These are phyloP conservation scores for Ramphastos sulfuratus DNA, from an alignment of 2,113 vertebrate genomes.

Conservation along the genomic window DNA sequence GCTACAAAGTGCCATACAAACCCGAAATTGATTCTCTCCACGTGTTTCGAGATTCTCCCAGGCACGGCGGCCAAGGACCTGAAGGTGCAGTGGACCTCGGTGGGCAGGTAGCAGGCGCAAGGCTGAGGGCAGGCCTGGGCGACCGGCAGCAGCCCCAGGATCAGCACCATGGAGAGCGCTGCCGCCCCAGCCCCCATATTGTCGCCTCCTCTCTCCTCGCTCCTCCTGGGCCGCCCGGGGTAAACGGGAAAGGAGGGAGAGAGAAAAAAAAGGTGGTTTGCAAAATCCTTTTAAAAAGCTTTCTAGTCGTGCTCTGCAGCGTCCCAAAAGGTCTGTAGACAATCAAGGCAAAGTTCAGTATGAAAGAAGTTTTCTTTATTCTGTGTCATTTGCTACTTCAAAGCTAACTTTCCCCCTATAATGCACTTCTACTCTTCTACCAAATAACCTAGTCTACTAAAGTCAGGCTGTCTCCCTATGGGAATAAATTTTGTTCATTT, in stretches of 20 bases:
- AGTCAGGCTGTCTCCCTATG: neutral
- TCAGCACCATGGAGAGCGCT: slow-evolving; percentile 71
- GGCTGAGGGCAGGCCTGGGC: slow-evolving; percentile 79
- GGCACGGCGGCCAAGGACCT: slow-evolving; percentile 85
- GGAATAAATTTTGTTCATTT: neutral
- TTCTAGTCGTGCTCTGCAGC: neutral
- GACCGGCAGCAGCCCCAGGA: slow-evolving; percentile 4
- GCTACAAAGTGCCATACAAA: slow-evolving; percentile 58
- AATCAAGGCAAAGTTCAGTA: neutral
- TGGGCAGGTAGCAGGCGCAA: slow-evolving; percentile 88
- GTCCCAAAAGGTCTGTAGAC: neutral
- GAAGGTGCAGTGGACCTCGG: slow-evolving; percentile 94
- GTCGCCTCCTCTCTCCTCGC: neutral
- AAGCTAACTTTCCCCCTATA: fast-evolving
- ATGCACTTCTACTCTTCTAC: neutral
- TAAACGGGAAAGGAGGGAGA: fast-evolving
- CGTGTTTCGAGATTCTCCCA: slow-evolving; percentile 68
- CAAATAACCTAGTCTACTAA: neutral
- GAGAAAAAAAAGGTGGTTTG: neutral
- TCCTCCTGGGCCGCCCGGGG: neutral
- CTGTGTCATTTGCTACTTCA: neutral
- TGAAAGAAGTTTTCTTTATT: neutral
- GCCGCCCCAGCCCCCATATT: slow-evolving; percentile 43
- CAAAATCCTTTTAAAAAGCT: neutral
- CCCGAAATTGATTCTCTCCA: slow-evolving; percentile 94